These are phyloP conservation scores for Desmophyllum pertusum DNA, from an alignment of 92 coral and sea anemone genomes.

Conservation along the genomic window DNA sequence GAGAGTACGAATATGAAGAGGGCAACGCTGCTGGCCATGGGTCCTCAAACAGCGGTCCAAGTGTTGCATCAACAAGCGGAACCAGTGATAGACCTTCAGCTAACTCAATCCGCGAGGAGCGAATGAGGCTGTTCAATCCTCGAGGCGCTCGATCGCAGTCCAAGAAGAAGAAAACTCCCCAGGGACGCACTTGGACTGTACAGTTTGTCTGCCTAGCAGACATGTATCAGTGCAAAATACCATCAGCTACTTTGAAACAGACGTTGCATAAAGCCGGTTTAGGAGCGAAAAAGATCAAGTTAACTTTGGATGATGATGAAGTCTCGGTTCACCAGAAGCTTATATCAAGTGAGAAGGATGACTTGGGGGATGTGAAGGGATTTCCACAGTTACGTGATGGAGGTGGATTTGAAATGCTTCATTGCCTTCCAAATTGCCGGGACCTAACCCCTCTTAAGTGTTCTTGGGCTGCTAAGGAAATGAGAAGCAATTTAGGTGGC, in stretches of 20 bases:
- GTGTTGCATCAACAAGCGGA: too few species aligned
- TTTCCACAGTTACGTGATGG: conserved; percentile 46
- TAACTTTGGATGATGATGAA: conserved; percentile 28
- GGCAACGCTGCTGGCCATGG: conserved; percentile 26
- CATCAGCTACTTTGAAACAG: conserved; percentile 31
- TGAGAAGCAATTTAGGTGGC: conserved; percentile 48
- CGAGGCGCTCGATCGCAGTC: conserved; percentile 33
- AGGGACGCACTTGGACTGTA: conserved; percentile 31
- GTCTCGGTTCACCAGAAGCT: conserved; percentile 9
- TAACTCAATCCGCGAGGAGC: conserved; percentile 43
- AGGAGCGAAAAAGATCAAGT: conserved; percentile 31
- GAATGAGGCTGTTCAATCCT: conserved; percentile 44
- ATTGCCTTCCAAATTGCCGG: conserved; percentile 52
- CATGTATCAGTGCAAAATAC: conserved; percentile 30
- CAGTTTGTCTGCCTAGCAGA: conserved; percentile 18
- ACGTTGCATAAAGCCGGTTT: conserved; percentile 33
- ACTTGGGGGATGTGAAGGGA: conserved; percentile 32
- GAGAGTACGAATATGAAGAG: conserved; percentile 8
- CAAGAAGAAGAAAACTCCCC: conserved; percentile 27
- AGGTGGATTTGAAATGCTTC: conserved; percentile 56
- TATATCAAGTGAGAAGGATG: conserved; percentile 40
- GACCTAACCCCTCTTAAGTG: conserved; percentile 33
- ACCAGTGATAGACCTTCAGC: conserved; percentile 30
- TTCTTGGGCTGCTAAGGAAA: conserved; percentile 49
- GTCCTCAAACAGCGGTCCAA: background rate